Base-by-base conservation (phyloP, 2,888 invertebrate genomes). In the Himalopsyche japonica region DNA sequence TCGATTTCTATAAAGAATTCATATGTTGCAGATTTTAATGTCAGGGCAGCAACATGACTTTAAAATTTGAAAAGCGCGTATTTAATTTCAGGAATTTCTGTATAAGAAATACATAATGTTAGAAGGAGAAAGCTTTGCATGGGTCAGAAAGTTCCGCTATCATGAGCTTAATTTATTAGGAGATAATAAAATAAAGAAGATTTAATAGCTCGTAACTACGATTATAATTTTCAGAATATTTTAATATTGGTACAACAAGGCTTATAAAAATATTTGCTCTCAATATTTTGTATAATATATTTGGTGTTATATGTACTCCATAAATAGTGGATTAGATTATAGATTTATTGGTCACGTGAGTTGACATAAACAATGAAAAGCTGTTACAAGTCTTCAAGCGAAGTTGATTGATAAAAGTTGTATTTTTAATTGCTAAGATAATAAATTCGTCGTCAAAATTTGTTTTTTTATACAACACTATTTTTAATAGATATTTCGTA, bases 91-190 rank as follows among this genome's bases (percentile, higher is more conserved):
- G 3, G 43, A 15, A 43, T 15, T 4, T 43, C 43, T 43, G 47
- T 47, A 80, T 34, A 82, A 30, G 64, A 79, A 20, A 57, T n/a
- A n/a, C n/a, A n/a, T 57, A 57, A 81, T 79, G 85, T 76, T 87
- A 86, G 85, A 86, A 86, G 49, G 86, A 87, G 87, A 87, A 84
- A 86, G 86, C 81, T 84, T 80, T 30, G 82, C 80, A 79, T 47
- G 79, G 79, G 37, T 32, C 77, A 76, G 80, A 84, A 86, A 86
- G 86, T 85, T 87, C 84, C 82, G 85, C 86, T 85, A 79, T 81
- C 84, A 78, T 86, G 85, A 86, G 86, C 84, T 86, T 87, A 84
- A 85, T 84, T 79, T 77, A 86, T 70, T 79, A 86, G 87, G 87
- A 80, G 70, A 82, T 18, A 27, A 87, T 80, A 84, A 78, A 77